Percentiles rank a stretch among this genome's conserved stretches.
phyloP scores from a whole-genome alignment of 2,797 vertebrate genomes.

The Xiphophorus birchmanni region DNA sequence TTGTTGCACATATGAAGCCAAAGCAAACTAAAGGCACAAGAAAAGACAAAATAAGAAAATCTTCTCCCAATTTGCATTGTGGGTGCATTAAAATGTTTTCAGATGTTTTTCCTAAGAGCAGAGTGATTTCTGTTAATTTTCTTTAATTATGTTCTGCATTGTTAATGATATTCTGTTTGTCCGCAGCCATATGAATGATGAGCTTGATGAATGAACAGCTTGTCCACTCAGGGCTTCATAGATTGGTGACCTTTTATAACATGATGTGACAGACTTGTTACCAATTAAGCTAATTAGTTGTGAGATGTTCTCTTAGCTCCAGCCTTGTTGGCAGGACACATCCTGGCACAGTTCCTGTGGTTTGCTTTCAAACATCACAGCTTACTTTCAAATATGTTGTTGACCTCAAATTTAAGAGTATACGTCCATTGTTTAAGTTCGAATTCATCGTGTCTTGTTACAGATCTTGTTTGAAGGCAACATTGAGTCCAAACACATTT shows the following conservation, averaged over 20 bases:
- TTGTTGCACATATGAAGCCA: background rate
- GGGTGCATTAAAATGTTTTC: background rate
- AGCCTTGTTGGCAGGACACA: background rate
- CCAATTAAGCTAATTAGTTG: constrained; percentile 3
- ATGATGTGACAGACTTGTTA: background rate
- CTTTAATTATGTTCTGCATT: background rate
- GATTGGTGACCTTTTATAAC: constrained; percentile 4
- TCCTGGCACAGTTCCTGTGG: too few species aligned
- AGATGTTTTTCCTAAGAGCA: background rate
- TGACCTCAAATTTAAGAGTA: background rate
- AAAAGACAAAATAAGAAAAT: background rate
- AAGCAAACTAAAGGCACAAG: background rate
- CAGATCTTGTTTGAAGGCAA: background rate
- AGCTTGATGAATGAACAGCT: background rate
- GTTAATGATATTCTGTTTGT: background rate
- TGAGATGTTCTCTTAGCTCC: background rate
- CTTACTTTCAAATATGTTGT: background rate
- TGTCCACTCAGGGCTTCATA: background rate
- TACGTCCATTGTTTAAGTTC: background rate
- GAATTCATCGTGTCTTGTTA: background rate
- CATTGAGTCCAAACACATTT: background rate
- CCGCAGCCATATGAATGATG: background rate
- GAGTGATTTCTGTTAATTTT: background rate
- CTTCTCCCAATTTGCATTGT: background rate
- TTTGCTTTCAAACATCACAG: background rate